Evolutionary conservation across 2,888 invertebrate species (phyloP).

Genomic region (Morpho achilles): DNA sequence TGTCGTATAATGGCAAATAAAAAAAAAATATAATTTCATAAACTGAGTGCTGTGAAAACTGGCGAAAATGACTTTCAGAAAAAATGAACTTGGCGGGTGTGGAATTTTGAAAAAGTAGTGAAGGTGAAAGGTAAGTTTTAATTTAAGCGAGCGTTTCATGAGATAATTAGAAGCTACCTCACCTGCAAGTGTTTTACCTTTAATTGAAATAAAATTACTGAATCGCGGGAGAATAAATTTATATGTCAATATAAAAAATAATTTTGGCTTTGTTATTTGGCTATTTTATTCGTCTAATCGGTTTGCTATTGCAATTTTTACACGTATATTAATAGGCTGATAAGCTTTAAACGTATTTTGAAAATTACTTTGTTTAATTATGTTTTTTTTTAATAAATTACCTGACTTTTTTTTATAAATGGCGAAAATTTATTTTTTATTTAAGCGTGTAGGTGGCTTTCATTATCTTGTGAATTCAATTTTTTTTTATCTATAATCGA

Average conservation of each 20-base stretch:
- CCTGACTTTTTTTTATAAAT: too few relatives aligned
- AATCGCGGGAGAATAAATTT: not conserved
- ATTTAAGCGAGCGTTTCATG: slow-evolving; percentile 11
- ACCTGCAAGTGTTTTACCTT: not conserved
- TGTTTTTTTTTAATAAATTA: too few relatives aligned
- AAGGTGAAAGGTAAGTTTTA: slow-evolving; percentile 52
- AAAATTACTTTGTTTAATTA: too few relatives aligned
- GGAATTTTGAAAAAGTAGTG: slow-evolving; percentile 37
- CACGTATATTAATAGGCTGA: too few relatives aligned
- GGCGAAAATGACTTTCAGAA: slow-evolving; percentile 47
- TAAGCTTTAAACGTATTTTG: too few relatives aligned
- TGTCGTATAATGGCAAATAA: slow-evolving; percentile 48
- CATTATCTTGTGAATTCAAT: too few relatives aligned
- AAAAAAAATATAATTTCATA: slow-evolving; percentile 32
- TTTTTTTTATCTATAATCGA: too few relatives aligned
- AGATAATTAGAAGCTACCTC: slow-evolving; percentile 11
- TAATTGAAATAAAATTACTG: not conserved
- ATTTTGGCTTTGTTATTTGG: not conserved
- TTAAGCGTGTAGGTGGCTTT: too few relatives aligned
- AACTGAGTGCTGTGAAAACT: slow-evolving; percentile 44
- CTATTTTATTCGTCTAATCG: not conserved
- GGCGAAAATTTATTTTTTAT: too few relatives aligned
- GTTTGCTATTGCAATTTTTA: not conserved
- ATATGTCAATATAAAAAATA: not conserved
- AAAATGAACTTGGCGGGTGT: slow-evolving; percentile 41